Base-by-base conservation (phyloP, 2,113 vertebrate genomes). In the Oenanthe oenanthe region DNA sequence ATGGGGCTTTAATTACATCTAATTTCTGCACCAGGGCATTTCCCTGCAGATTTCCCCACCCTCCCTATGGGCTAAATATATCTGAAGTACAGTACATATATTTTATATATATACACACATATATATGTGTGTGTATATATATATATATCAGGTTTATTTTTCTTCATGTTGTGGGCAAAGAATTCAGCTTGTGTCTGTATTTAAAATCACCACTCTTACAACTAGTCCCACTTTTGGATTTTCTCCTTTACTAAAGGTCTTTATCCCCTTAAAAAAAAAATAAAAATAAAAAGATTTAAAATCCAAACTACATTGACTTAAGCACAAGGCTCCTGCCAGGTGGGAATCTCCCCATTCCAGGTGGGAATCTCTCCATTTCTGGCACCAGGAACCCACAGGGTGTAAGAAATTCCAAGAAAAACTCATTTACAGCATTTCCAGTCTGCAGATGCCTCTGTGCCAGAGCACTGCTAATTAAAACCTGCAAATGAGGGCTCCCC, bases 271-370 rank as follows among this genome's bases (percentile, higher is more conserved):
- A 71, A 60, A 48, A 42, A 66, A 25, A 48, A 36, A 36, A 36
- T n/a, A n/a, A n/a, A n/a, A n/a, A n/a, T n/a, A 36, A 36, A 36
- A 36, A 0, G 1, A 26, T 72, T 7, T 6, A 32, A 32, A 62
- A 58, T 32, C 31, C 40, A 0, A 10, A 4, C 22, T 25, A 19
- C 54, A 22, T 0, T 36, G 57, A 34, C 4, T 2, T 20, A 29
- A 63, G 42, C 50, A 18, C 66, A 2, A 62, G 10, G 67, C 25
- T 42, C 32, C 51, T 36, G 31, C 20, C 58, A 16, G 72, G 26
- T 4, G 36, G 53, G 56, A 48, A 42, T 9, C 5, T 5, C 17
- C 71, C 29, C 4, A 0, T 25, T n/a, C 29, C 58, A 12, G 75
- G 25, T 3, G n/a, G 57, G 34, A 47, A 57, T 20, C 4, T 4